A percentile compares a stretch with the other conserved stretches of the same genome.
Conservation (phyloP, 2,113 vertebrate species). For the Actenoides lindsayi region DNA sequence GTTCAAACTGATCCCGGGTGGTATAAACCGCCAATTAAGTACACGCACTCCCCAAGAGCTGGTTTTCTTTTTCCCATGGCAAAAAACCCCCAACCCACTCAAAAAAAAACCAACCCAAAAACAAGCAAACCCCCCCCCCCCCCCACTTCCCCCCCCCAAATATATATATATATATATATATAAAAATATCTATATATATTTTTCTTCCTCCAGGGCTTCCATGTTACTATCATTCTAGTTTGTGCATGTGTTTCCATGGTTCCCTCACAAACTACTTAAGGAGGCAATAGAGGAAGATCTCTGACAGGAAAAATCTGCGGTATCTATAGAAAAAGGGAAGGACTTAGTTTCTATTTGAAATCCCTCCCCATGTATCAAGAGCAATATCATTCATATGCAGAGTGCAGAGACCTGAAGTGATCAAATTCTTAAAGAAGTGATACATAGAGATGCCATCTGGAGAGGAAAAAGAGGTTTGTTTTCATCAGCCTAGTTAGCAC, state of each 20-base stretch:
- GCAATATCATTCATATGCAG: accelerated
- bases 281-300: background rate
- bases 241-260: background rate
- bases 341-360: background rate
- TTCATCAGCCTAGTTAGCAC: accelerated
- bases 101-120: no score
- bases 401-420: background rate
- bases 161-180: no score
- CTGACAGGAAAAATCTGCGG: background rate
- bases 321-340: background rate
- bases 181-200: no score
- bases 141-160: no score
- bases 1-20: no score
- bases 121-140: background rate
- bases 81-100: no score
- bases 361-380: accelerated
- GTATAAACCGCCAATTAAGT: no score
- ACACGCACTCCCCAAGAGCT: no score
- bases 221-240: background rate
- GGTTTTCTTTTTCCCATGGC: no score
- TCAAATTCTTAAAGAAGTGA: background rate
- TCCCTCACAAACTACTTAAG: background rate
- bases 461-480: background rate
- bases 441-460: background rate
- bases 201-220: background rate